Evolutionary conservation across 1,140 invertebrate species (phyloP), one percentile per base, ranked within the genome.

Genomic region (Trichonephila clavata): DNA sequence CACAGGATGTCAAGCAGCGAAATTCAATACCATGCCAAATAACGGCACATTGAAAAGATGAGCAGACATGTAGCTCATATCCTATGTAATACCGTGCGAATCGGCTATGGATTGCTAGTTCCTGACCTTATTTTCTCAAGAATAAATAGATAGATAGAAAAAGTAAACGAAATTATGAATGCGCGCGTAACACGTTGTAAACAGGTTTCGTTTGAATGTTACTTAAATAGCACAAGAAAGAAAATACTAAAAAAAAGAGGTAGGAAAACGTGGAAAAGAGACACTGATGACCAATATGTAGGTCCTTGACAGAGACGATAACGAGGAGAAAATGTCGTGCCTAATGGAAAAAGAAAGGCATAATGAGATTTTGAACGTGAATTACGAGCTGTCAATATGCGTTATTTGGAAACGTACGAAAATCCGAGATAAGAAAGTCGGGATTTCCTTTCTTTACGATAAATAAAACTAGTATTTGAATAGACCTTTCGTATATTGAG

Each of bases 181-280:
- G 27, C 24, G 3, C 24, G 18, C 27, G 68, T 39, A 27, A 32
- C 71, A 77, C 71, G 27, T 32, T 18, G 27, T 18, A 77, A 77
- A 77, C 71, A 77, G 71, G 71, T 77, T 77, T 77, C 32, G 24
- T 77, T 7, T 77, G 71, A 32, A 77, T 77, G 71, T 77, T 77
- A 68, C 27, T 18, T 39, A 77, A 77, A 77, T 77, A 39, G 32
- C 21, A 77, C 7, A 24, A 32, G 2, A 20, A 18, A 32, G 50
- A 50, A 50, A 50, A 50, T 50, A 50, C 50, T 4, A 27, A 27
- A 71, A 71, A 27, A 71, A 77, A 20, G 18, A 18, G 18, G 18
- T 18, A 71, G 14, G 14, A 14, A 27, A 32, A 27, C 27, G 24
- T 16, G 14, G 27, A 77, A 4, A 77, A 27, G n/a, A 68, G 21